These are phyloP conservation scores for Ephestia elutella DNA, from an alignment of 1,140 invertebrate species.

Conservation along the genomic window DNA sequence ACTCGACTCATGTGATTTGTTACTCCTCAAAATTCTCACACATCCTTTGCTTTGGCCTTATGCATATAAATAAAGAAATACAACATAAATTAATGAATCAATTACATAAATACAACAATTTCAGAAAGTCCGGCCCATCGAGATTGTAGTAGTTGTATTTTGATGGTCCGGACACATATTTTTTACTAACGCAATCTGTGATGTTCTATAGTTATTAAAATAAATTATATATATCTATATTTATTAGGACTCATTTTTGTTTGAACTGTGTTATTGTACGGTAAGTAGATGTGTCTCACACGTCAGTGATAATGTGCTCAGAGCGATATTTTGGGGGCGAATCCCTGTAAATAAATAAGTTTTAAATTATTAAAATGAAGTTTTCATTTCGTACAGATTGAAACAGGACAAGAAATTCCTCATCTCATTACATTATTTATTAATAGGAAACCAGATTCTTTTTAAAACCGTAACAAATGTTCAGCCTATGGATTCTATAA, in stretches of 20 bases:
- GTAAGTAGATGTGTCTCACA: conserved; percentile 40
- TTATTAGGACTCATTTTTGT: conserved; percentile 44
- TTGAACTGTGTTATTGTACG: conserved; percentile 31
- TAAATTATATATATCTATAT: conserved; percentile 34
- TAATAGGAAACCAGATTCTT: too few relatives aligned
- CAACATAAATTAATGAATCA: background rate
- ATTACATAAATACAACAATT: background rate
- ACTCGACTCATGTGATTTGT: too few relatives aligned
- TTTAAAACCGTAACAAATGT: too few relatives aligned
- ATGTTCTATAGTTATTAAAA: conserved; percentile 50
- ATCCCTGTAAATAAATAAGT: conserved; percentile 35
- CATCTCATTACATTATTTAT: too few relatives aligned
- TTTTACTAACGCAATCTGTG: conserved; percentile 48
- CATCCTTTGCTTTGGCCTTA: background rate
- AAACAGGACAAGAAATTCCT: too few relatives aligned
- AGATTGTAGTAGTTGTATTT: too few relatives aligned
- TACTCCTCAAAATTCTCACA: too few relatives aligned
- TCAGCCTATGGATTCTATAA: too few relatives aligned
- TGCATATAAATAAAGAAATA: too few relatives aligned
- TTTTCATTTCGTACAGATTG: conserved; percentile 14
- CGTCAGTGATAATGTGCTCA: conserved; percentile 63
- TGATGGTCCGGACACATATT: too few relatives aligned
- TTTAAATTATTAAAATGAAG: conserved; percentile 19
- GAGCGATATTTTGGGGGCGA: conserved; percentile 39
- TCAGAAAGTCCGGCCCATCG: conserved; percentile 26